phyloP scores from a whole-genome alignment of 2,888 invertebrate species.

The Iphiclides podalirius region DNA sequence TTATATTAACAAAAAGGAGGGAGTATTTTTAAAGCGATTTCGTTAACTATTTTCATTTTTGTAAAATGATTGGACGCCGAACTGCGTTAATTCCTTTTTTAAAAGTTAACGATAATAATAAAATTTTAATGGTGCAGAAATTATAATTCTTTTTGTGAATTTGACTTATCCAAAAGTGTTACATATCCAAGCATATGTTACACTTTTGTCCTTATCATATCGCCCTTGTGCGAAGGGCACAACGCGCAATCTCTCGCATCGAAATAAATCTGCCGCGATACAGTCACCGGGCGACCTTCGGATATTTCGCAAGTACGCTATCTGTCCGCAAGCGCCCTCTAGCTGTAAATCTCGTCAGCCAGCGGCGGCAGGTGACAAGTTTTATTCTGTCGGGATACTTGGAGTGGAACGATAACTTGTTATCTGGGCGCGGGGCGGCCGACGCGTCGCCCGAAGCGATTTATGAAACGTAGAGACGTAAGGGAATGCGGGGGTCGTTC shows the following conservation, averaged over 20 bases:
- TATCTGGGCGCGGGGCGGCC: conserved; percentile 17
- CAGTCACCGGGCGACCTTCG: not conserved
- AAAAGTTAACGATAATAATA: no score
- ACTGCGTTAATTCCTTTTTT: no score
- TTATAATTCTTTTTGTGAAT: no score
- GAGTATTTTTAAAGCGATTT: no score
- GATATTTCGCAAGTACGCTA: no score
- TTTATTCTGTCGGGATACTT: conserved; percentile 28
- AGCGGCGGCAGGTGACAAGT: conserved; percentile 31
- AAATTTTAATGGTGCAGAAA: no score
- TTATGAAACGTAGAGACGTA: conserved; percentile 26
- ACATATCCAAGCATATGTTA: no score
- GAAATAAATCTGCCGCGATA: conserved; percentile 8
- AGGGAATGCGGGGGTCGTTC: conserved; percentile 5
- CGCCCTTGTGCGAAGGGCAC: not conserved
- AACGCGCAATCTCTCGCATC: not conserved
- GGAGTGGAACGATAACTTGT: conserved; percentile 24
- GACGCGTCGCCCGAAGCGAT: conserved; percentile 21
- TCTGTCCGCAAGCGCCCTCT: conserved; percentile 11
- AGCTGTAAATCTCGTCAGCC: conserved; percentile 31
- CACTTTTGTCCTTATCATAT: no score
- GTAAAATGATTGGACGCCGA: no score
- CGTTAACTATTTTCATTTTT: no score
- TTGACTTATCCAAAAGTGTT: no score
- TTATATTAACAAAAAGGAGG: no score